phyloP scores from a whole-genome alignment of 1,140 invertebrate species.

The Neodiprion lecontei region DNA sequence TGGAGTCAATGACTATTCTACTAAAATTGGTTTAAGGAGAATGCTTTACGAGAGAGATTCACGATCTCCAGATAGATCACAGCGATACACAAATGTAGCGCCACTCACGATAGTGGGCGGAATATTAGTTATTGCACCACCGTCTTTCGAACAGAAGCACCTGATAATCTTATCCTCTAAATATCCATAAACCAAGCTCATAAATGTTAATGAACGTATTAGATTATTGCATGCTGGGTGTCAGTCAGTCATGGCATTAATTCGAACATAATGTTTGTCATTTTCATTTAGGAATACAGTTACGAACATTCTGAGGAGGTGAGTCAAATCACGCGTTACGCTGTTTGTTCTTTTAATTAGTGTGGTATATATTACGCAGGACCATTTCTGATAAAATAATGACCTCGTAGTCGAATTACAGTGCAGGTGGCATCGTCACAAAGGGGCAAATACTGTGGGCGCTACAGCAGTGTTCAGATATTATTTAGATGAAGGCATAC shows the following conservation, averaged over 20 bases:
- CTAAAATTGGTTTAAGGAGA: slow-evolving; percentile 3
- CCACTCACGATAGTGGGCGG: slow-evolving; percentile 35
- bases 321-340: slow-evolving; percentile 31
- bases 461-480: too few relatives aligned
- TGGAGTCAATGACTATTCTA: neutral
- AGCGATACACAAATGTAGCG: neutral
- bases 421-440: slow-evolving; percentile 15
- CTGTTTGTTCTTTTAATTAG: slow-evolving; percentile 34
- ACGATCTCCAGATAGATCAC: neutral
- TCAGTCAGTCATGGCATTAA: slow-evolving; percentile 26
- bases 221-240: slow-evolving; percentile 35
- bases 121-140: slow-evolving; percentile 26
- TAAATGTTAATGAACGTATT: slow-evolving; percentile 35
- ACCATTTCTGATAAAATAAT: slow-evolving; percentile 29
- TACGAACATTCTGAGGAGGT: slow-evolving; percentile 20
- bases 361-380: slow-evolving; percentile 35
- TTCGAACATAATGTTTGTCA: slow-evolving; percentile 29
- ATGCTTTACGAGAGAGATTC: neutral
- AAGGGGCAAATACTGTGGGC: too few relatives aligned
- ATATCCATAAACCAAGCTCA: slow-evolving; percentile 28
- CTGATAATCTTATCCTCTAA: slow-evolving; percentile 35
- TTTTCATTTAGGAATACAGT: slow-evolving; percentile 20
- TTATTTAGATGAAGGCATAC: too few relatives aligned
- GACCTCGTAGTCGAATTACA: slow-evolving; percentile 18
- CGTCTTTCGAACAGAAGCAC: slow-evolving; percentile 30